Base-by-base conservation (phyloP, 2,113 vertebrate species). In the Anseranas semipalmata region DNA sequence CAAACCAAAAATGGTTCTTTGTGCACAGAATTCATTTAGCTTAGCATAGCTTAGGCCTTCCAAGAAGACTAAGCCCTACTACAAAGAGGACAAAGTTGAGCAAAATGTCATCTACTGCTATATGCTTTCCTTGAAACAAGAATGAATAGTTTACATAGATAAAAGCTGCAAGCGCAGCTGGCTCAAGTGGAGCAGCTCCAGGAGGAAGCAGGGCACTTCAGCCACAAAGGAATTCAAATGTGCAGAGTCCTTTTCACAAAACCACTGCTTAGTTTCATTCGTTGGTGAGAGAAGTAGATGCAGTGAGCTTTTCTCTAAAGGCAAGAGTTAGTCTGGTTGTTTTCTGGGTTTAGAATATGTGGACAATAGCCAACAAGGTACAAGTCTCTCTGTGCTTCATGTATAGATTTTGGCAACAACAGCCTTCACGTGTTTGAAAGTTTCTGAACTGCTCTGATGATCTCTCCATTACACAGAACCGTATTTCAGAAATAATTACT, bases 121-220 rank as follows among this genome's bases (percentile, higher is more conserved):
- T 33, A 7, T 30, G 55, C 48, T 67, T 87, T 76, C 74, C 81
- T 91, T 71, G 62, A 85, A 89, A 93, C 50, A 59, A 46, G 81
- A 70, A 83, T 87, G 94, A 95, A 96, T 67, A 78, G n/a, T 7
- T 87, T 59, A 48, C 73, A 92, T 6, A 87, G 72, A 81, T 27
- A 70, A 87, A 87, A 35, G 76, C 86, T 95, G 83, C 79, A 78
- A 33, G 21, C 60, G 92, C 92, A 95, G 93, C 92, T 96, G 94
- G 37, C 55, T 93, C 22, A 81, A 67, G 81, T 83, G 78, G 77
- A 95, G 71, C 81, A 89, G 91, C 81, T 95, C 89, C 95, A 89
- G 90, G 70, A 96, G 37, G 92, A 96, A 93, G 89, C 45, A 63
- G 58, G 92, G 77, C 84, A 41, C 45, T 89, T 80, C 1, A 91